Evolutionary conservation across 2,797 vertebrate species (phyloP).

Genomic region (Labroides dimidiatus): DNA sequence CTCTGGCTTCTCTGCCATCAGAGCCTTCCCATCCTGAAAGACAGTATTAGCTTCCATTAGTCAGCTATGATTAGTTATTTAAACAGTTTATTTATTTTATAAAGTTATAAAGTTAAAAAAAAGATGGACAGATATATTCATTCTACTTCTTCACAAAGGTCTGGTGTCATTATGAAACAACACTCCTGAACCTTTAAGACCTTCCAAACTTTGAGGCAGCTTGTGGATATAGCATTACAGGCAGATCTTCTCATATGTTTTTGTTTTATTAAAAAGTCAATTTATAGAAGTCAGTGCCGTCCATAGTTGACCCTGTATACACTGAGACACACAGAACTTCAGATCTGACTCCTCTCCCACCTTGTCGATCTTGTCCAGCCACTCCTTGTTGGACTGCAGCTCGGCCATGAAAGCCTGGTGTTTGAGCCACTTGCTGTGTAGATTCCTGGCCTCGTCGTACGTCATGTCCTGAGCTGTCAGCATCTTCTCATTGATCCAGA

Average conservation of each 20-base stretch:
- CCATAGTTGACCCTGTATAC: too few relatives aligned
- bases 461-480: constrained; percentile 98
- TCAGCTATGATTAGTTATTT: background rate
- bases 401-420: constrained; percentile 99
- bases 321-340: background rate
- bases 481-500: constrained; percentile 99
- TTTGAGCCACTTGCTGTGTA: constrained; percentile 99
- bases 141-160: too few relatives aligned
- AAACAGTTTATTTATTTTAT: too few relatives aligned
- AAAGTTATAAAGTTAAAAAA: background rate
- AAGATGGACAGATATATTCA: too few relatives aligned
- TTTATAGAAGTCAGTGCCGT: background rate
- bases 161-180: too few relatives aligned
- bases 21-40: constrained; percentile 89
- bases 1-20: constrained; percentile 96
- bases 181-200: too few relatives aligned
- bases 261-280: background rate
- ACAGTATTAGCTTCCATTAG: fast-evolving
- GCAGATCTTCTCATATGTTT: too few relatives aligned
- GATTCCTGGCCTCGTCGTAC: constrained; percentile 97
- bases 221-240: too few relatives aligned
- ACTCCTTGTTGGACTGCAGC: constrained; percentile 97
- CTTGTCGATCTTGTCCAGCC: constrained; percentile 97
- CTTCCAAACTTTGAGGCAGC: too few relatives aligned
- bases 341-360: constrained; percentile 63